Percentiles rank a stretch among this genome's conserved stretches.
Evolutionary conservation across 1,140 invertebrate species (phyloP).

Genomic region (Heliothis subflexa): DNA sequence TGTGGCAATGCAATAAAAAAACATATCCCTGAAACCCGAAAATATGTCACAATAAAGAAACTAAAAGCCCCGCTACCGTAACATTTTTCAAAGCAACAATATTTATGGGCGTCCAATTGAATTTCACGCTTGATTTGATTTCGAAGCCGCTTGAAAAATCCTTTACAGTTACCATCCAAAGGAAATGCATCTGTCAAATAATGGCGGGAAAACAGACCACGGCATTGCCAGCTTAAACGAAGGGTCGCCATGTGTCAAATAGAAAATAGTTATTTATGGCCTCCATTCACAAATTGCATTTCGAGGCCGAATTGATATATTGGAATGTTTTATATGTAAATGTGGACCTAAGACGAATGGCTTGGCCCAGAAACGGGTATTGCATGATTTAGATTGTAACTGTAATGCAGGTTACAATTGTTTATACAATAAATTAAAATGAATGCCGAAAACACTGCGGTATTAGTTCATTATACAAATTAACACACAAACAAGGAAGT

Average conservation of each 20-base stretch:
- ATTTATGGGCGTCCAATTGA: constrained; percentile 83
- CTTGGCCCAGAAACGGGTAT: constrained; percentile 77
- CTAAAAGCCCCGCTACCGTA: constrained; percentile 55
- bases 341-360: constrained; percentile 78
- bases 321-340: constrained; percentile 86
- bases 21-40: constrained; percentile 37
- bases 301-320: constrained; percentile 86
- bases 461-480: too few relatives aligned
- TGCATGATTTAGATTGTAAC: constrained; percentile 72
- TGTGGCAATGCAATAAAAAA: not conserved
- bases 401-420: constrained; percentile 36
- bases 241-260: constrained; percentile 83
- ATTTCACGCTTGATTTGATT: constrained; percentile 84
- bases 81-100: constrained; percentile 78
- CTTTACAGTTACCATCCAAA: constrained; percentile 80
- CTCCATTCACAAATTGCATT: constrained; percentile 85
- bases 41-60: constrained; percentile 45
- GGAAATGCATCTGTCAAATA: constrained; percentile 83
- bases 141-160: constrained; percentile 73
- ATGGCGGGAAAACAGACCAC: constrained; percentile 78
- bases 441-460: too few relatives aligned
- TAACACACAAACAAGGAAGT: too few relatives aligned
- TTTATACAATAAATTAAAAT: not conserved
- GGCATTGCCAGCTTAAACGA: constrained; percentile 66
- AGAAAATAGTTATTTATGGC: constrained; percentile 85